Conservation (phyloP, 2,113 vertebrate species). For the Otolemur garnettii region DNA sequence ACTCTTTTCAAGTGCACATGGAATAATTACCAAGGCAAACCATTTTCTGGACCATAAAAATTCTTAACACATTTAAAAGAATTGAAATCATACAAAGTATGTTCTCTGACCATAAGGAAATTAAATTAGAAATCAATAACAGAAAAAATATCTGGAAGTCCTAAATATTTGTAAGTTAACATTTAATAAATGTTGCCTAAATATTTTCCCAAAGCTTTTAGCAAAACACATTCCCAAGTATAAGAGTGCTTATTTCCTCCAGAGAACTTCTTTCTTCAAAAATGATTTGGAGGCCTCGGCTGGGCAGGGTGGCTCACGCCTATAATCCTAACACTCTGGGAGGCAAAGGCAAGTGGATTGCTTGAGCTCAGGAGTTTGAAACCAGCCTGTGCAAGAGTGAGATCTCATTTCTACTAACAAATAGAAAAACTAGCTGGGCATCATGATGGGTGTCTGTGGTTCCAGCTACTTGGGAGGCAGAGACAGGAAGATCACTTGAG, state of each 20-base stretch:
- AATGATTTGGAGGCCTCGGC: not conserved
- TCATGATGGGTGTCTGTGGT: too few species aligned
- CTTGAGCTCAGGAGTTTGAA: too few species aligned
- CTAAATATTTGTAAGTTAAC: slow-evolving; percentile 2
- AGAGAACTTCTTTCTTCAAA: slow-evolving; percentile 35
- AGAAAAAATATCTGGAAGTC: slow-evolving; percentile 1
- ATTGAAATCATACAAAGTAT: not conserved
- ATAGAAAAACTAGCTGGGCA: too few species aligned
- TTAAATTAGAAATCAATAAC: slow-evolving; percentile 24
- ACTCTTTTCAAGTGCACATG: not conserved
- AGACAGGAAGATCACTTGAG: too few species aligned
- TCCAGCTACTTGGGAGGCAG: too few species aligned
- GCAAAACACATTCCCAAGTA: not conserved
- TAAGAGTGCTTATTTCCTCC: not conserved
- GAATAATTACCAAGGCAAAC: not conserved
- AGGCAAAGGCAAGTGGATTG: too few species aligned
- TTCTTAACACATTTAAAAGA: not conserved
- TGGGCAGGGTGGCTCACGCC: too few species aligned
- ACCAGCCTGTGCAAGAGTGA: too few species aligned
- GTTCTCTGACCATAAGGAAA: not conserved
- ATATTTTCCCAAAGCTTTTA: not conserved
- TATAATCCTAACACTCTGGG: too few species aligned
- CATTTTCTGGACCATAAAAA: not conserved
- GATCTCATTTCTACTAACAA: too few species aligned
- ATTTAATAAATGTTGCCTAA: not conserved